Base-by-base conservation (phyloP, 2,888 invertebrate genomes). In the Drosophila maculinotata region DNA sequence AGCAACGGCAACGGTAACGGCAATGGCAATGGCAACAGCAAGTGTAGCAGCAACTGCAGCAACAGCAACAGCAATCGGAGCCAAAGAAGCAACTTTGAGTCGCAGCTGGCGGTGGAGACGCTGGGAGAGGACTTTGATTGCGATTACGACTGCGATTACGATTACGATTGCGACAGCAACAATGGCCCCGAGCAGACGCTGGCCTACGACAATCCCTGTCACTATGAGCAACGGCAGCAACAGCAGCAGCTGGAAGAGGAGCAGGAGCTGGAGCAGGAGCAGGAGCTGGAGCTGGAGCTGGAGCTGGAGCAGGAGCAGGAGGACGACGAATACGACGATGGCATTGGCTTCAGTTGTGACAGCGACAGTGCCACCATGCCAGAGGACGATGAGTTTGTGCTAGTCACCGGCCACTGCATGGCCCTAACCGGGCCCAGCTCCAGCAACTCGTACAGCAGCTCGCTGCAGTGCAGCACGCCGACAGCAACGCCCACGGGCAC, bases 261-360 rank as follows among this genome's bases (percentile, higher is more conserved):
- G n/a, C 9, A 4, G 20, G 25, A 53, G 23, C 17, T 28, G 23
- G 28, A 49, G 1, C 14, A 38, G 25, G 28, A 10, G 10, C 10
- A 28, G 2, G 31, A 54, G 17, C 47, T 39, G 6, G 59, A 57
- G 51, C 64, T 48, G 26, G 44, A 66, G 20, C 31, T 28, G 15
- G 45, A 33, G 1, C n/a, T 12, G n/a, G 23, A 41, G 17, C 25
- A 0, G 4, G 41, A 12, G 3, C 20, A 64, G 3, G 73, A 68
- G 20, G 82, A 84, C n/a, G 67, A 76, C 48, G 84, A 87, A 9
- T 67, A 71, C 28, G 84, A 85, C 25, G 79, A 83, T 57, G 80
- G 86, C 20, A 74, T 84, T 47, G 87, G 87, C 8, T 81, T 81
- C 41, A 87, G 87, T 31, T 81, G 82, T 51, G 87, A 84, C 65